Conservation (phyloP, 2,797 vertebrate species). For the Paratrypauchen microcephalus region DNA sequence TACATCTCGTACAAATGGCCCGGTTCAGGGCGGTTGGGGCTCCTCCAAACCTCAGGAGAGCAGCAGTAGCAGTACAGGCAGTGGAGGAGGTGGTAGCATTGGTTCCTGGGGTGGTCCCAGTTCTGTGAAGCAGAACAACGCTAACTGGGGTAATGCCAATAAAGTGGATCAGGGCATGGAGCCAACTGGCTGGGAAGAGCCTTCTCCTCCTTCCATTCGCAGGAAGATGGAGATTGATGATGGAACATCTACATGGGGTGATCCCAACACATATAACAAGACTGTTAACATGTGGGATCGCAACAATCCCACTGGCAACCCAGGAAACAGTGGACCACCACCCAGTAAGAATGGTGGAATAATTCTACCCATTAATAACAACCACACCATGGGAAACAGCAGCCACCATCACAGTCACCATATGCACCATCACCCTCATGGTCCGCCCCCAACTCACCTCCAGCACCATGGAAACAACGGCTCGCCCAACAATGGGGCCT, state of each 20-base stretch:
- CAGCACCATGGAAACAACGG: slow-evolving; percentile 80
- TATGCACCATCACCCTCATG: slow-evolving; percentile 70
- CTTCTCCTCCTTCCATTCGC: slow-evolving; percentile 94
- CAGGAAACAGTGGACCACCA: slow-evolving; percentile 69
- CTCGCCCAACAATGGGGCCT: slow-evolving; percentile 78
- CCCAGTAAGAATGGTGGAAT: slow-evolving; percentile 68
- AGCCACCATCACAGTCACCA: slow-evolving; percentile 76
- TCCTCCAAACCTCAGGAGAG: slow-evolving; percentile 89
- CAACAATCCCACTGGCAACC: slow-evolving; percentile 87
- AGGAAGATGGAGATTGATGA: slow-evolving; percentile 99
- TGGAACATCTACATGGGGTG: slow-evolving; percentile 97
- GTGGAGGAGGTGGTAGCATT: slow-evolving; percentile 70
- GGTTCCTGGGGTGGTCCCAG: slow-evolving; percentile 88
- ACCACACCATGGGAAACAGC: slow-evolving; percentile 74
- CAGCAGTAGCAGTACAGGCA: slow-evolving; percentile 71
- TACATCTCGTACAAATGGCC: slow-evolving; percentile 77
- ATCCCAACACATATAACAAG: slow-evolving; percentile 88
- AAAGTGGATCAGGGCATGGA: slow-evolving; percentile 82
- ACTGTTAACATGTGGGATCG: slow-evolving; percentile 97
- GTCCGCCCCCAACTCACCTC: slow-evolving; percentile 75
- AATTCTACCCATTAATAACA: slow-evolving; percentile 68
- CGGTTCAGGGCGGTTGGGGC: slow-evolving; percentile 83
- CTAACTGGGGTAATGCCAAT: slow-evolving; percentile 80
- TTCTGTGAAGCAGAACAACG: slow-evolving; percentile 87
- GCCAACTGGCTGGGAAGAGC: slow-evolving; percentile 95